Base-by-base conservation (phyloP, 2,888 invertebrate species). In the Cerastis leucographa region DNA sequence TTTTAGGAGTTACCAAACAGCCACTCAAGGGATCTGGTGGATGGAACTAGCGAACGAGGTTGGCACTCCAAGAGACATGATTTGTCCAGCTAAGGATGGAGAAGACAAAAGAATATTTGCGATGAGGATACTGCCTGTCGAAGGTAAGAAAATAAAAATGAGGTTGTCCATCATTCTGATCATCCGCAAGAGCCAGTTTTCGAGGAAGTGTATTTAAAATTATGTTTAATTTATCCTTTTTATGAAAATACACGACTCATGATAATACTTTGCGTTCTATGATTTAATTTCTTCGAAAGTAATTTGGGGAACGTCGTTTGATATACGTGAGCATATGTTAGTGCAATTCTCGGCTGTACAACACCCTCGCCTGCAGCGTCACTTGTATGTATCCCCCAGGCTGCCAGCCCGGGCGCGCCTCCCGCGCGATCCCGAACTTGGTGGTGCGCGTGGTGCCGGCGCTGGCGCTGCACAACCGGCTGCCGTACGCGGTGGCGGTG, bases 11-110 rank as follows among this genome's bases (percentile, higher is more conserved):
- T 98, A 98, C 91, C 97, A 98, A 88, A 97, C 98, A 19, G 98
- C 98, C 46, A 97, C 97, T 1, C 97, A 97, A 77, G 98, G 98
- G 2, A 97, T 98, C 64, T 98, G 98, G 98, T 98, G 98, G 98
- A 97, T 97, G 94, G 98, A 98, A 85, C 93, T 98, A 79, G 97
- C 97, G 0, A 97, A 97, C 7, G 97, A 98, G 86, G 94, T 98
- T 79, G 98, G 97, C 66, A 97, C 97, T 0, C 97, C 97, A 1
- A 97, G 97, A 77, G 97, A 98, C 89, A 95, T 98, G 85, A 97
- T 97, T 78, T 98, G 98, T 90, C 97, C 97, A 9, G 97, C 98
- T 9, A 97, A 98, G 90, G 97, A 96, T 17, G 97, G 97, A 14
- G 96, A 96, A 0, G 97, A 97, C 77, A 92, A 96, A 35, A 97